Base-by-base conservation (phyloP, 1,140 invertebrate genomes). In the Zelostemma sp. region DNA sequence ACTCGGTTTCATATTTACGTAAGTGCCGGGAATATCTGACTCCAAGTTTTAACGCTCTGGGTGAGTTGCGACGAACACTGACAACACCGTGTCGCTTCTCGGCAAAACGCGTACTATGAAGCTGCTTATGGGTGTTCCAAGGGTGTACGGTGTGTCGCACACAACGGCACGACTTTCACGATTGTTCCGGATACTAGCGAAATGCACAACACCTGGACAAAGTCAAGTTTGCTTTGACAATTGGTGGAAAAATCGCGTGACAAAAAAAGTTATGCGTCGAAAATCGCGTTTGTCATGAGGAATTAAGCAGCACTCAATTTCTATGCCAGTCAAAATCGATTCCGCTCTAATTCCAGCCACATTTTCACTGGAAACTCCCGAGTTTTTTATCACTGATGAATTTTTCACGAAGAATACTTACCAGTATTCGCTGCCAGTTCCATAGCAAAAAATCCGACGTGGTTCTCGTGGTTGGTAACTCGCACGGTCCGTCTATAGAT, bases 91-190 rank as follows among this genome's bases (percentile, higher is more conserved):
- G 25, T 73, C 73, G 15, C 73, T 80, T 16, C 79, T 79, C 0
- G 81, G 74, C 14, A 73, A 49, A 1, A 78, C 74, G 51, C 81
- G 77, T 38, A 83, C 50, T 17, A 75, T 74, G 25, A 85, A 77
- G 28, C 59, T 71, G 18, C 58, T 75, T 54, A 56, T 66, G 21
- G 78, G 75, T 41, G 56, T 64, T 54, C 81, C 83, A 1, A 83
- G 63, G 3, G 50, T 79, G 40, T 72, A 70, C 0, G 76, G 66
- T n/a, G 78, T 74, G 15, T 77, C 78, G 25, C 83, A 85, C 1
- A 71, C 73, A 1, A 85, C 82, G 0, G 76, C 81, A 9, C 73
- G 78, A 31, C 83, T 85, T 2, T 80, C 77, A 0, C 16, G 63
- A 14, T 76, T 63, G 58, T 84, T 85, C 14, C 16, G 0, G 73